Conservation (phyloP, 2,797 vertebrate genomes). For the Chloroceryle amazona region DNA sequence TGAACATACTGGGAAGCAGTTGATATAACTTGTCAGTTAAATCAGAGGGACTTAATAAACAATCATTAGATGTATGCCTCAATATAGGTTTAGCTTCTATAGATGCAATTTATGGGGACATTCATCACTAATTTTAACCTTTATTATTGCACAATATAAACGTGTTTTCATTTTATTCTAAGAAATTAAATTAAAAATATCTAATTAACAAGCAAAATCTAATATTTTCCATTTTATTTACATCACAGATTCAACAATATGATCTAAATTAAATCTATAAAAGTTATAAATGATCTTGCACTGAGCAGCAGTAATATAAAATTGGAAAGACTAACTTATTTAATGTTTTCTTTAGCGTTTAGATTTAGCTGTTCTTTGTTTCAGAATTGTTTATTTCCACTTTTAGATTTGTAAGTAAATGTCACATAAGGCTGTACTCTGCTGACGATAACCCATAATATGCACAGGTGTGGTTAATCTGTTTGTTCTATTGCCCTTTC, state of each 20-base stretch:
- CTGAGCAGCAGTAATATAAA: neutral
- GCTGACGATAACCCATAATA: neutral
- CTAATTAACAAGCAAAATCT: neutral
- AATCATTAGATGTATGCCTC: neutral
- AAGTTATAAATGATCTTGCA: neutral
- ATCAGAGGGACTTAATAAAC: neutral
- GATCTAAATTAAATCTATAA: slow-evolving; percentile 19
- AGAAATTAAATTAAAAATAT: neutral
- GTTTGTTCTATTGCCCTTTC: neutral
- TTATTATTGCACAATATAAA: neutral
- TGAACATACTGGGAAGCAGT: slow-evolving; percentile 12
- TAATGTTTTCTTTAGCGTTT: neutral
- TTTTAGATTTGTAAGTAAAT: slow-evolving; percentile 10
- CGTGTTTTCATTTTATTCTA: neutral
- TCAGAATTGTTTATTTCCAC: neutral
- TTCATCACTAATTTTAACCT: slow-evolving; percentile 15
- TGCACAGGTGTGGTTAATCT: neutral
- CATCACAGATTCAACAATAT: neutral
- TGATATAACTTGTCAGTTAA: neutral
- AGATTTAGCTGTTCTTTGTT: neutral
- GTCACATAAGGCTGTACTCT: neutral
- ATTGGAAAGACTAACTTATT: neutral
- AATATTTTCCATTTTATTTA: neutral
- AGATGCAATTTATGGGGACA: slow-evolving; percentile 5
- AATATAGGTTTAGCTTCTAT: neutral